Base-by-base conservation (phyloP, 2,113 vertebrate genomes). In the Epinephelus moara region DNA sequence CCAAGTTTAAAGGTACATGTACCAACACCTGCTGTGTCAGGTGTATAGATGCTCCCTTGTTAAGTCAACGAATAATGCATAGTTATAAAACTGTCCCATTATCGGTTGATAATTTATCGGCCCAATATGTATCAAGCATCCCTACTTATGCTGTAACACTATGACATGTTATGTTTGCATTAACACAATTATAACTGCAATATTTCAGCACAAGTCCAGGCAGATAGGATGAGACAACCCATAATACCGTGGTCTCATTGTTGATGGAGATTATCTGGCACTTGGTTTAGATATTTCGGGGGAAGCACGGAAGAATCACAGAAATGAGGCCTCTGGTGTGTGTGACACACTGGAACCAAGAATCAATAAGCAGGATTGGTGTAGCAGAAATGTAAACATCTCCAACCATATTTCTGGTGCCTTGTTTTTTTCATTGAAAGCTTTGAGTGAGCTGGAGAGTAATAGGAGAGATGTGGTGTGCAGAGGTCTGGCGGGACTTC, bases 401-500 rank as follows among this genome's bases (percentile, higher is more conserved):
- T 15, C 8, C 17, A 21, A 53, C 25, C 18, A 23, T 12, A 30
- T 52, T 27, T 11, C 66, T 52, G 64, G 25, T 66, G 17, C 10
- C 9, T 68, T 47, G 2, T 52, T 4, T 61, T 50, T 80, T 42
- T 57, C 27, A 13, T 42, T 4, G n/a, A 76, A 85, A 49, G 47
- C 62, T 55, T 33, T 12, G 13, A 53, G 49, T 37, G 42, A 70
- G 52, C 50, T 8, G 42, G 19, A 45, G 9, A 23, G 30, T 50
- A 81, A 49, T 64, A n/a, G 42, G 37, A 37, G 49, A 42, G 66
- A 64, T 50, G 56, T 70, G 56, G 55, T 73, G 49, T 10, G 15
- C 52, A 79, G 62, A 78, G 21, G 50, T 70, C 73, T 82, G 62
- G 74, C 82, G n/a, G 61, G 19, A 57, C 72, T 77, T 85, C 55